These are phyloP conservation scores for Hirtodrosophila cameraria DNA, from an alignment of 2,888 invertebrate species.

Conservation along the genomic window DNA sequence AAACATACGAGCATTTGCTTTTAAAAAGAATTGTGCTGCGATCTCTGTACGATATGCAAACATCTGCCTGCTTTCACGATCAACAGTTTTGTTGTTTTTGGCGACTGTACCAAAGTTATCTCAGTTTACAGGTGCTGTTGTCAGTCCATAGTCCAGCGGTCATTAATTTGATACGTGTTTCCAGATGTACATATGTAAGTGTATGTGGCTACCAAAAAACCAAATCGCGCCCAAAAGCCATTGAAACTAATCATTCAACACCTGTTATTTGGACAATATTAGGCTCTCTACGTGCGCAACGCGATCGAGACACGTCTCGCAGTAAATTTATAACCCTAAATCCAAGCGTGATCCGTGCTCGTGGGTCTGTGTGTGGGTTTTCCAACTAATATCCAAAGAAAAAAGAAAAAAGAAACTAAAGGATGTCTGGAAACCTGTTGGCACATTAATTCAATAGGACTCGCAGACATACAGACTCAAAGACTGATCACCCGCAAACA, in stretches of 20 bases:
- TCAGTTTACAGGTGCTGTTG: slow-evolving; percentile 42
- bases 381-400: slow-evolving; percentile 16
- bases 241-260: slow-evolving; percentile 70
- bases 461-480: slow-evolving; percentile 34
- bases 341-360: slow-evolving; percentile 23
- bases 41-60: slow-evolving; percentile 72
- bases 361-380: slow-evolving; percentile 33
- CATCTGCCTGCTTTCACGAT: slow-evolving; percentile 57
- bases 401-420: slow-evolving; percentile 12
- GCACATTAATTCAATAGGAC: slow-evolving; percentile 70
- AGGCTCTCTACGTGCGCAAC: slow-evolving; percentile 54
- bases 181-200: slow-evolving; percentile 4
- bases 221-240: slow-evolving; percentile 21
- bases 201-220: slow-evolving; percentile 4
- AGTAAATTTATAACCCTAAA: slow-evolving; percentile 34
- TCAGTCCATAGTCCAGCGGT: slow-evolving; percentile 29
- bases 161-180: slow-evolving; percentile 69
- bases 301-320: slow-evolving; percentile 4
- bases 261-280: slow-evolving; percentile 74
- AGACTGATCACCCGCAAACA: slow-evolving; percentile 43
- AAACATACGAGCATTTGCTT: slow-evolving; percentile 43
- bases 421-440: slow-evolving; percentile 64
- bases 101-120: slow-evolving; percentile 58
- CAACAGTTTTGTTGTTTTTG: slow-evolving; percentile 1
- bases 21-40: slow-evolving; percentile 58